These are phyloP conservation scores for Bolinopsis microptera DNA, from an alignment of 37 sponge, comb jelly and placozoan species.

Conservation along the genomic window DNA sequence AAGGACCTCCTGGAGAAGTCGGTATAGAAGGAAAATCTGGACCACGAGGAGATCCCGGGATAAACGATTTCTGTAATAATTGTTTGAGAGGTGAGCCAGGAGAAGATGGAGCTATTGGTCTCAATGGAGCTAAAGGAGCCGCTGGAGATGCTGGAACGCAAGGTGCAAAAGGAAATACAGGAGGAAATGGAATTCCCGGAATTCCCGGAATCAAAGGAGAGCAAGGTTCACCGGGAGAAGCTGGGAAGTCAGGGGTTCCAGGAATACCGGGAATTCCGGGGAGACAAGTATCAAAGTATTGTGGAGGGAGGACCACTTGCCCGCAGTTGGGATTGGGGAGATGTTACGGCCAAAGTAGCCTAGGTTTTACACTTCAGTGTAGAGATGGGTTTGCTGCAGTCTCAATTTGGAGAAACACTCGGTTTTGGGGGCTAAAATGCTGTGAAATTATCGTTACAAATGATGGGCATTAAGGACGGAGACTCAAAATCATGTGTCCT, in stretches of 20 bases:
- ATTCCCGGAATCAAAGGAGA: not conserved
- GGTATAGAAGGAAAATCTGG: not conserved
- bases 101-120: not conserved
- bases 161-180: conserved; percentile 8
- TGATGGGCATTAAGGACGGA: too few species aligned
- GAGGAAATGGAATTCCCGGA: not conserved
- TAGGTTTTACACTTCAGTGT: not conserved
- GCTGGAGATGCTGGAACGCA: not conserved
- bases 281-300: not conserved
- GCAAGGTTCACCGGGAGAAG: not conserved
- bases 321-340: not conserved
- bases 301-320: not conserved
- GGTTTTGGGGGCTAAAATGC: not conserved
- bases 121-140: not conserved
- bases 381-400: not conserved
- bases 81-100: conserved; percentile 31
- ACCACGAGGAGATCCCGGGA: not conserved
- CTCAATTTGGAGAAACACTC: not conserved
- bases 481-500: too few species aligned
- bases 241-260: not conserved
- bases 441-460: not conserved
- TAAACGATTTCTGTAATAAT: conserved; percentile 66
- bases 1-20: conserved; percentile 16
- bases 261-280: not conserved
- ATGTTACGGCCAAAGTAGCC: not conserved